Conservation (phyloP, 2,888 invertebrate genomes). For the Slavum lentiscoides region DNA sequence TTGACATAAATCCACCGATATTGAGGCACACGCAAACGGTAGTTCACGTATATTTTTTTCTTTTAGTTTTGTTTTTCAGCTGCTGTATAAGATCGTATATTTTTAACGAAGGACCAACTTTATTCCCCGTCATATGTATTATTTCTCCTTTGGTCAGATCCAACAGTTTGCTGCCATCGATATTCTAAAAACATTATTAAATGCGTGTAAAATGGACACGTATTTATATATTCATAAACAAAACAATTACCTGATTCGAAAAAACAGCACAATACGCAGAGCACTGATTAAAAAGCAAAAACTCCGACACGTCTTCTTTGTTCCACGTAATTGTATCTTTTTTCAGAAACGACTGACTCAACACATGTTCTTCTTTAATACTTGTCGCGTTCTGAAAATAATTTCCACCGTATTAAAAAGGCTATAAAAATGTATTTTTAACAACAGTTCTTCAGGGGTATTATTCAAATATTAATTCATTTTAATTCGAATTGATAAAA, state of each 20-base stretch:
- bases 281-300: constrained; percentile 84
- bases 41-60: constrained; percentile 28
- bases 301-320: constrained; percentile 83
- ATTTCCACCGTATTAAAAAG: neutral
- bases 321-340: constrained; percentile 69
- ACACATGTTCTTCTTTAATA: constrained; percentile 23
- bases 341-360: constrained; percentile 17
- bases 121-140: constrained; percentile 84
- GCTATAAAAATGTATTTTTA: neutral
- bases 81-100: constrained; percentile 82
- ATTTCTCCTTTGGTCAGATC: constrained; percentile 87
- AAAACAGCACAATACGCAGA: constrained; percentile 67
- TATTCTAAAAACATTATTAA: constrained; percentile 64
- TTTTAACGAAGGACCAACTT: constrained; percentile 92
- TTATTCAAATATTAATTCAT: constrained; percentile 58
- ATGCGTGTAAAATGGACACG: neutral
- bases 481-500: constrained; percentile 54
- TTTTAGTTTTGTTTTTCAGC: constrained; percentile 52
- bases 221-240: neutral
- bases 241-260: constrained; percentile 62
- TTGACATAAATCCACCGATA: no score
- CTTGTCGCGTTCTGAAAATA: constrained; percentile 12
- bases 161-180: constrained; percentile 80
- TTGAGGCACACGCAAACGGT: neutral
- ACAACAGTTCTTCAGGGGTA: neutral